phyloP scores from a whole-genome alignment of 1,140 invertebrate genomes.

The Trinorchestia longiramus region DNA sequence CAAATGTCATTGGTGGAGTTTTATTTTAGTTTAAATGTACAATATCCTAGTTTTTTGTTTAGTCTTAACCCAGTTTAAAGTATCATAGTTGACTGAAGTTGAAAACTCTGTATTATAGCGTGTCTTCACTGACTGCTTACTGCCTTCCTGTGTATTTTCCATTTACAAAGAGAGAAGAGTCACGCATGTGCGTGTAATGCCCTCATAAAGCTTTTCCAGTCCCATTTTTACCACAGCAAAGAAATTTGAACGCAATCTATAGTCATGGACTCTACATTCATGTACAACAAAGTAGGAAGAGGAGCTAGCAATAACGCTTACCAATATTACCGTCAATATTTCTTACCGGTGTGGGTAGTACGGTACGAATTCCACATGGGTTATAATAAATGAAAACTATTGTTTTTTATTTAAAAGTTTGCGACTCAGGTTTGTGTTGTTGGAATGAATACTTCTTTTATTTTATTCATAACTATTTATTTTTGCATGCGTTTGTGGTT shows the following conservation, averaged over 20 bases:
- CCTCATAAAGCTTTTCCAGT: not conserved
- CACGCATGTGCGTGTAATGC: not conserved
- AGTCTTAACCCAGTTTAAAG: not conserved
- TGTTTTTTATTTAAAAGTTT: not conserved
- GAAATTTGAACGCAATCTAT: not conserved
- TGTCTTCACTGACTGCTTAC: not conserved
- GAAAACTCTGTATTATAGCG: not conserved
- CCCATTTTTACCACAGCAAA: not conserved
- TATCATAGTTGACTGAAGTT: not conserved
- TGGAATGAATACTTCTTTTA: no score
- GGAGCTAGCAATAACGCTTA: not conserved
- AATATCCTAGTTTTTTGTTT: not conserved
- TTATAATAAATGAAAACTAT: not conserved
- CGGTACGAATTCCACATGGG: not conserved
- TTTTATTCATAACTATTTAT: no score
- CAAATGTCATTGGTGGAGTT: not conserved
- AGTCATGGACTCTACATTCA: not conserved
- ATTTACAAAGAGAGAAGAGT: not conserved
- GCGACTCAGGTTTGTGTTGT: not conserved
- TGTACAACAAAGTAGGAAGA: not conserved
- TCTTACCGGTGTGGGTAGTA: no score
- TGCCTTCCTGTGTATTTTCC: not conserved
- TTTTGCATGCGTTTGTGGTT: no score
- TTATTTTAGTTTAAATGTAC: not conserved
- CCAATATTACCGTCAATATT: not conserved